phyloP scores from a whole-genome alignment of 2,888 invertebrate genomes.

The Agrilus cyanescens region DNA sequence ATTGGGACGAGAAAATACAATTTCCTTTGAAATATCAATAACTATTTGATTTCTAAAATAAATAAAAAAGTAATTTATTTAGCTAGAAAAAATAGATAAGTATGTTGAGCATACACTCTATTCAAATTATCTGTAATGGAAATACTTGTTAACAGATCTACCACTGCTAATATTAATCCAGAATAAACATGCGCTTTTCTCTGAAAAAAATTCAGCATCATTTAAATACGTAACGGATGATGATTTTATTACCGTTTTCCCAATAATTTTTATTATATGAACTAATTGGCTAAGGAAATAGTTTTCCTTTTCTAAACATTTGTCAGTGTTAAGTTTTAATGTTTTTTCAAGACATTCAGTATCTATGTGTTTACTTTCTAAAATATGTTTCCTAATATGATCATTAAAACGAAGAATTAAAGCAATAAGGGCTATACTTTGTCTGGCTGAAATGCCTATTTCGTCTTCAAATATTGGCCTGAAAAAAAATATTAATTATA shows the following conservation, averaged over 20 bases:
- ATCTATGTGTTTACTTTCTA: slow-evolving; percentile 6
- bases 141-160: slow-evolving; percentile 18
- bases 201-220: slow-evolving; percentile 14
- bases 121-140: slow-evolving; percentile 4
- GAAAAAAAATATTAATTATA: slow-evolving; percentile 3
- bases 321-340: too few species aligned
- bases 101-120: not conserved
- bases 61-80: not conserved
- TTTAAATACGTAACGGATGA: too few species aligned
- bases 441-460: slow-evolving; percentile 23
- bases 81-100: not conserved
- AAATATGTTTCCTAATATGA: not conserved
- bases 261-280: slow-evolving; percentile 15
- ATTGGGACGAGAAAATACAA: slow-evolving; percentile 11
- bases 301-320: not conserved
- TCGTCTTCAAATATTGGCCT: slow-evolving; percentile 17
- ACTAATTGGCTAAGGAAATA: slow-evolving; percentile 9
- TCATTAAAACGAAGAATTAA: slow-evolving; percentile 16
- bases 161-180: slow-evolving; percentile 17
- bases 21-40: slow-evolving; percentile 8
- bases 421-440: slow-evolving; percentile 21
- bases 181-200: slow-evolving; percentile 16
- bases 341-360: too few species aligned
- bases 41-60: slow-evolving; percentile 4
- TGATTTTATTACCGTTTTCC: slow-evolving; percentile 20